Evolutionary conservation across 2,113 vertebrate genomes (phyloP).

Genomic region (Vicugna pacos): DNA sequence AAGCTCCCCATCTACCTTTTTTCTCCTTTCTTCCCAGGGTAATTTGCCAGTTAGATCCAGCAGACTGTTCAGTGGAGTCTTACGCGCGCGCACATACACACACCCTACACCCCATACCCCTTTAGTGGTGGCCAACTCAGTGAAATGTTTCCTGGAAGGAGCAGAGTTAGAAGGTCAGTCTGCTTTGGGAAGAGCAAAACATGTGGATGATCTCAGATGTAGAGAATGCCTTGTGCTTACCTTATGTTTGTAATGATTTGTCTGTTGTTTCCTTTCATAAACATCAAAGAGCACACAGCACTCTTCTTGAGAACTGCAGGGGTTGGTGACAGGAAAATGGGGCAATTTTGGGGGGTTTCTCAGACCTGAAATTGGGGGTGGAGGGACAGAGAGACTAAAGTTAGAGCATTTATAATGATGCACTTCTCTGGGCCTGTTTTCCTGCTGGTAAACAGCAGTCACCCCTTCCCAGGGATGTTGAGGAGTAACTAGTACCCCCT

Average conservation of each 20-base stretch:
- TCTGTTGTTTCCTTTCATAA: background rate
- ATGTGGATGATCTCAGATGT: background rate
- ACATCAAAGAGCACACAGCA: background rate
- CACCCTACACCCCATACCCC: background rate
- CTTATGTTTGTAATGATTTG: background rate
- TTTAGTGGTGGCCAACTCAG: background rate
- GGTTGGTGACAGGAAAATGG: background rate
- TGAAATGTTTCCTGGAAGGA: background rate
- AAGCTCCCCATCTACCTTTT: background rate
- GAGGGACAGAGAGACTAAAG: too few species aligned
- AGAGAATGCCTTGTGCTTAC: background rate
- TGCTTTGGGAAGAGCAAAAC: background rate
- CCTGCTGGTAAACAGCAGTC: background rate
- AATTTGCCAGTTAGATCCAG: background rate
- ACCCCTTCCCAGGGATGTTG: background rate
- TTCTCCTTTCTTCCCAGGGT: background rate
- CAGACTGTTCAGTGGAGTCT: background rate
- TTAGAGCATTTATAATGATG: background rate
- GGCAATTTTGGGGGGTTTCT: too few species aligned
- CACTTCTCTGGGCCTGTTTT: background rate
- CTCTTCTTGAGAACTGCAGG: background rate
- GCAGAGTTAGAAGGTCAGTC: conserved; percentile 20
- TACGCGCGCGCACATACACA: fast-evolving
- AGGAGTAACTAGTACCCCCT: background rate
- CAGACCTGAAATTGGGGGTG: too few species aligned